Conservation (phyloP, 2,888 invertebrate genomes). For the Pinctada fucata region DNA sequence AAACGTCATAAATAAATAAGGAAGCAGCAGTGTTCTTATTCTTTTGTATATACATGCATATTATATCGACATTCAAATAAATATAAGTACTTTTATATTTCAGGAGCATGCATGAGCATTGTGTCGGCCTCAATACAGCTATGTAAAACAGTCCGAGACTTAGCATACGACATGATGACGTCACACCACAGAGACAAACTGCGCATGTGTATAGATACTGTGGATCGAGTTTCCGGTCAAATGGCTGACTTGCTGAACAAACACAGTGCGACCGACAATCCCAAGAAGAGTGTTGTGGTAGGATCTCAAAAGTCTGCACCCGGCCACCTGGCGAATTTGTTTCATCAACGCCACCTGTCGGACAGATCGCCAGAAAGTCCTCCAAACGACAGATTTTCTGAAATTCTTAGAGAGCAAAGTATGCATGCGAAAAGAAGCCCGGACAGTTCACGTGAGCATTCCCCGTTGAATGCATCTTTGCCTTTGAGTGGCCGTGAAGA, state of each 20-base stretch:
- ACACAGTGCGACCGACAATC: constrained; percentile 32
- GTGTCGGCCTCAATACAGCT: constrained; percentile 74
- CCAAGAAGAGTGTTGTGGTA: background rate
- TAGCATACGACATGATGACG: constrained; percentile 65
- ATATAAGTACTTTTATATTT: constrained; percentile 19
- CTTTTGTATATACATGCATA: no score
- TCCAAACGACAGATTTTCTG: constrained; percentile 14
- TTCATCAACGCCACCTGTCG: background rate
- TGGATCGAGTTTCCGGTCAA: constrained; percentile 56
- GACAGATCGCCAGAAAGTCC: constrained; percentile 23
- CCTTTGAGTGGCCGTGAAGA: background rate
- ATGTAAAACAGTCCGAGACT: constrained; percentile 69
- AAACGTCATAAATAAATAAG: no score
- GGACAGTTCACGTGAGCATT: background rate
- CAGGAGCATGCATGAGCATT: constrained; percentile 75
- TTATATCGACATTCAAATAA: no score
- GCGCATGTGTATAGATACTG: constrained; percentile 58
- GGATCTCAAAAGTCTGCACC: background rate
- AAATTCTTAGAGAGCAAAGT: constrained; percentile 9
- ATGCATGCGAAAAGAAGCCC: background rate
- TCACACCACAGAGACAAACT: constrained; percentile 56
- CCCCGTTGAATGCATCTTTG: background rate
- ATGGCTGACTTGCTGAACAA: constrained; percentile 57
- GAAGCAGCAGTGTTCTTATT: no score
- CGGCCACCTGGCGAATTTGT: background rate